phyloP scores from a whole-genome alignment of 2,888 invertebrate species.

The Eilema depressum region DNA sequence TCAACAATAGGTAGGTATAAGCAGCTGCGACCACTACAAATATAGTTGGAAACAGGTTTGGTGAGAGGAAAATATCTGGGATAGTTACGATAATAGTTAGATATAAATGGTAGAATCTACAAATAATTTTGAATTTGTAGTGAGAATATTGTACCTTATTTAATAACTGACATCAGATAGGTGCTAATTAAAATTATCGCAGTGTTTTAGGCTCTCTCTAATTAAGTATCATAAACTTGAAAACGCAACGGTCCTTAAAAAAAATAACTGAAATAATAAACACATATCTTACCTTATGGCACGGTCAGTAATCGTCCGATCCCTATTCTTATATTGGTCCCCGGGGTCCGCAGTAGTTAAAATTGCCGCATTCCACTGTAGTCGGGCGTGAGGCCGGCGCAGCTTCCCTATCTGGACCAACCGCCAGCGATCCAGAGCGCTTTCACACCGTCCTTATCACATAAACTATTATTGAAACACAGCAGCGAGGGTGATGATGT shows the following conservation, averaged over 20 bases:
- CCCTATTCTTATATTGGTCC: constrained; percentile 79
- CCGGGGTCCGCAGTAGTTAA: constrained; percentile 85
- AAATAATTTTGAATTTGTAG: not conserved
- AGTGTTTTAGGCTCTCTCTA: not conserved
- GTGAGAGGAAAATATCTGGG: constrained; percentile 11
- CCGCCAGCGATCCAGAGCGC: constrained; percentile 60
- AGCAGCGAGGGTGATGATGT: constrained; percentile 57
- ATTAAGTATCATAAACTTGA: not conserved
- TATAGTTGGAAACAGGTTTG: constrained; percentile 21
- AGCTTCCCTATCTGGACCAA: constrained; percentile 83
- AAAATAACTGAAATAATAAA: not conserved
- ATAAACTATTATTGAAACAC: constrained; percentile 76
- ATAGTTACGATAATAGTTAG: not conserved
- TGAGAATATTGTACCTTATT: not conserved
- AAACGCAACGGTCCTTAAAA: not conserved
- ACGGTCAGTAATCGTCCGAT: constrained; percentile 69
- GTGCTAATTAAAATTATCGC: not conserved
- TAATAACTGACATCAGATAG: not conserved
- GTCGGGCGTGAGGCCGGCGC: constrained; percentile 82
- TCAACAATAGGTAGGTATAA: not conserved
- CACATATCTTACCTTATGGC: constrained; percentile 70
- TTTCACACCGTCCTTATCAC: constrained; percentile 69
- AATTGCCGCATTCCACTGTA: constrained; percentile 86
- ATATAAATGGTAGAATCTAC: not conserved
- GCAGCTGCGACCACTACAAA: constrained; percentile 9